phyloP scores from a whole-genome alignment of 2,797 vertebrate species.

The Darevskia nairensis region DNA sequence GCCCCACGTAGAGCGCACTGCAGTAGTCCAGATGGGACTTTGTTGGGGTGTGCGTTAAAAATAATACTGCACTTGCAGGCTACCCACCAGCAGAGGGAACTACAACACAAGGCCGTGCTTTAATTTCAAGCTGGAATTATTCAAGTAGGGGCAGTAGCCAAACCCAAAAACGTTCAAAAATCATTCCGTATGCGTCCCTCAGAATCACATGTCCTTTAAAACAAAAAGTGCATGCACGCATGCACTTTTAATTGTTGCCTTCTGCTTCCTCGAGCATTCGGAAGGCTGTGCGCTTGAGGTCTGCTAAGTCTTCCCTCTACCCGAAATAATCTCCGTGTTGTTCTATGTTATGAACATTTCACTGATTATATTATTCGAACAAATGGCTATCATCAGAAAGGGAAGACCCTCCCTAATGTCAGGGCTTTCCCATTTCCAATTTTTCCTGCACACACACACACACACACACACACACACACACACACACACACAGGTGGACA shows the following conservation, averaged over 20 bases:
- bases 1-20: too few species aligned
- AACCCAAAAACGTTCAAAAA: not conserved
- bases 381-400: not conserved
- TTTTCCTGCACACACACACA: not conserved
- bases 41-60: too few species aligned
- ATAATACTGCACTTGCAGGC: not conserved
- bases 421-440: not conserved
- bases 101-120: not conserved
- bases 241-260: not conserved
- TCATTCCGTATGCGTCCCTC: not conserved
- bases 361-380: not conserved
- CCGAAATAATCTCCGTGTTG: not conserved
- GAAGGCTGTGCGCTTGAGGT: too few species aligned
- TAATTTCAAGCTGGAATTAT: not conserved
- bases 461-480: not conserved
- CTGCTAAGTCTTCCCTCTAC: not conserved
- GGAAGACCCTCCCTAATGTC: not conserved
- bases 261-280: not conserved
- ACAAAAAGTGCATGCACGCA: not conserved
- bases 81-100: slow-evolving; percentile 8
- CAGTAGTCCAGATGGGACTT: too few species aligned
- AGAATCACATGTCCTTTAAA: not conserved
- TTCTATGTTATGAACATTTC: too few species aligned
- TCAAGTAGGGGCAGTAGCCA: not conserved
- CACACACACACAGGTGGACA: not conserved